A percentile compares a stretch with the other conserved stretches of the same genome.
Evolutionary conservation across 1,140 invertebrate species (phyloP).

Genomic region (Hetaerina americana): DNA sequence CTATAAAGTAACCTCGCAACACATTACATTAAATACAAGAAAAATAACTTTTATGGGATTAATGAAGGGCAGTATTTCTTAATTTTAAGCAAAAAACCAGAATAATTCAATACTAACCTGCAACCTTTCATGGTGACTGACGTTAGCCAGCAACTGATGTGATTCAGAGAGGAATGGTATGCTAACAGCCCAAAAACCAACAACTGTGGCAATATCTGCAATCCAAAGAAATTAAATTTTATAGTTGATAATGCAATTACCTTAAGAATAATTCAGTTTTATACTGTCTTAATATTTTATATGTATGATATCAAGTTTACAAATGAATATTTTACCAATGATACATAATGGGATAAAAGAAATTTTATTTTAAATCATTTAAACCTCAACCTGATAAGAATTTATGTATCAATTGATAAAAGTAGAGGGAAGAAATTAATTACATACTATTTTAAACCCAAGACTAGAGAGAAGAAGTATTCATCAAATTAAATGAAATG

Average conservation of each 20-base stretch:
- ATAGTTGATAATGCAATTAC: conserved; percentile 8
- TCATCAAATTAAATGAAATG: too few species aligned
- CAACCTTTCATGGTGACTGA: conserved; percentile 51
- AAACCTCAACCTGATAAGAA: too few species aligned
- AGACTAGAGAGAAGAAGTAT: too few species aligned
- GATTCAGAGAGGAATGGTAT: conserved; percentile 75
- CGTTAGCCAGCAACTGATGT: conserved; percentile 45
- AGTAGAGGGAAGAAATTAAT: too few species aligned
- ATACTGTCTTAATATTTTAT: background rate
- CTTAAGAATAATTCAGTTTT: conserved; percentile 3
- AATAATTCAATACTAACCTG: conserved; percentile 34
- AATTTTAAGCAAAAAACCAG: background rate
- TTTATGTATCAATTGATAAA: too few species aligned
- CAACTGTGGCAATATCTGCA: conserved; percentile 81
- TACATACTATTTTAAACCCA: too few species aligned
- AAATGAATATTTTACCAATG: background rate
- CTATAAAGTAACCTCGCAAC: too few species aligned
- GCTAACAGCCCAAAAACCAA: conserved; percentile 91
- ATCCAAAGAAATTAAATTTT: conserved; percentile 24
- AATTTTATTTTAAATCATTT: too few species aligned
- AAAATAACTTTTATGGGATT: too few species aligned
- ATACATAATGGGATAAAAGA: background rate
- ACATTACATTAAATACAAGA: too few species aligned
- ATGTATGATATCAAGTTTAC: conserved; percentile 5
- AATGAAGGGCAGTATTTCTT: too few species aligned